Evolutionary conservation across 2,888 invertebrate genomes (phyloP).

Genomic region (Gastracanthus pulcherrimus): DNA sequence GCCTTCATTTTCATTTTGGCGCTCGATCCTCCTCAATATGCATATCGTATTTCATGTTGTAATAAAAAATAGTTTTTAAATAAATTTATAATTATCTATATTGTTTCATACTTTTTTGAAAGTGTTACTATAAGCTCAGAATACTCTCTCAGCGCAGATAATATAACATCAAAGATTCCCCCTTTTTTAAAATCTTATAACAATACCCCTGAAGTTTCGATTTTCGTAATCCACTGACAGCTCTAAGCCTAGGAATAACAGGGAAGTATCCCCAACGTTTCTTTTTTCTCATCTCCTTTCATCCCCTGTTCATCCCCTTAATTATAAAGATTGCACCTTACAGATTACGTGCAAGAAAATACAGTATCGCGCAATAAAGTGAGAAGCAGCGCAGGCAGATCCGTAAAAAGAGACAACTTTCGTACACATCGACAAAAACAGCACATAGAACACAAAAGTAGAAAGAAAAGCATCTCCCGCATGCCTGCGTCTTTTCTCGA

Average conservation of each 20-base stretch:
- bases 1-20: no score
- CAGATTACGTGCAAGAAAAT: conserved; percentile 26
- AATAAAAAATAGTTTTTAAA: no score
- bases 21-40: no score
- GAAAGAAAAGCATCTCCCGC: not conserved
- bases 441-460: not conserved
- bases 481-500: conserved; percentile 24
- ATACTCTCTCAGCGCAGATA: not conserved
- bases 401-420: not conserved
- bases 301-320: conserved; percentile 44
- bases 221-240: conserved; percentile 37
- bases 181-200: conserved; percentile 45
- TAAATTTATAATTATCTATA: no score
- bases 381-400: not conserved
- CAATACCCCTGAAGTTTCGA: conserved; percentile 40
- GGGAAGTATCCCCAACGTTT: conserved; percentile 7
- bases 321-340: conserved; percentile 50
- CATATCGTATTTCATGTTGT: no score
- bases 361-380: conserved; percentile 10
- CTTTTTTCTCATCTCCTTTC: conserved; percentile 13
- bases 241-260: conserved; percentile 29
- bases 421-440: not conserved
- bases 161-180: not conserved
- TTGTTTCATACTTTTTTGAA: no score
- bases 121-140: not conserved